Evolutionary conservation across 2,797 vertebrate genomes (phyloP), one percentile per base, ranked within the genome.

Genomic region (Megaceryle alcyon): DNA sequence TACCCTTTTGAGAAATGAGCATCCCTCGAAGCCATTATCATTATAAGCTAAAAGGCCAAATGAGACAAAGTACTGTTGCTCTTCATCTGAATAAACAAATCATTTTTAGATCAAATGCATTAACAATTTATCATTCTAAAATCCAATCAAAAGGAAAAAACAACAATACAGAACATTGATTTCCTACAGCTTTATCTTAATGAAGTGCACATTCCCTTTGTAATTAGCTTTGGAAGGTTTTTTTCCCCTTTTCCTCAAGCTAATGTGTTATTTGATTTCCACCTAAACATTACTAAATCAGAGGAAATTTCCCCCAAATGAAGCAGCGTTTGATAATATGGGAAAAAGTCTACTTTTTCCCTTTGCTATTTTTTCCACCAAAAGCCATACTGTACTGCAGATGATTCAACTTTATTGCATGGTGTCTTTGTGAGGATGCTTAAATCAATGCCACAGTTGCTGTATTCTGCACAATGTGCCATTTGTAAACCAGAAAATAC

Each of bases 51-150:
- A 95, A 95, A 91, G 90, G 96, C 94, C 95, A 96, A 95, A 97
- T 83, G 94, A 95, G 92, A 95, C 82, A 88, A 94, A 96, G 80
- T 79, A 93, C 78, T 78, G 81, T 87, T 93, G 87, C 84, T 96
- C 96, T 96, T 97, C 96, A 96, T 97, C 90, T 89, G 88, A 94
- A 97, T 97, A 90, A 96, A 96, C 95, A 96, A 96, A 95, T 90
- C 85, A 93, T 95, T 95, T 92, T 82, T 80, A 87, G 70, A 90
- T 88, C 94, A 80, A 77, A 94, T 73, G 63, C 86, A 89, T 92
- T 90, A 65, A 97, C 93, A 95, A 95, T 91, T 91, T 64, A 83
- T 95, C 94, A 94, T 87, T 87, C 82, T 85, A 90, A 94, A 95
- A 94, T 92, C 89, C 95, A 95, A 93, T 94, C 75, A 95, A 90